Evolutionary conservation across 2,113 vertebrate genomes (phyloP).

Genomic region (Turdus rufiventris): DNA sequence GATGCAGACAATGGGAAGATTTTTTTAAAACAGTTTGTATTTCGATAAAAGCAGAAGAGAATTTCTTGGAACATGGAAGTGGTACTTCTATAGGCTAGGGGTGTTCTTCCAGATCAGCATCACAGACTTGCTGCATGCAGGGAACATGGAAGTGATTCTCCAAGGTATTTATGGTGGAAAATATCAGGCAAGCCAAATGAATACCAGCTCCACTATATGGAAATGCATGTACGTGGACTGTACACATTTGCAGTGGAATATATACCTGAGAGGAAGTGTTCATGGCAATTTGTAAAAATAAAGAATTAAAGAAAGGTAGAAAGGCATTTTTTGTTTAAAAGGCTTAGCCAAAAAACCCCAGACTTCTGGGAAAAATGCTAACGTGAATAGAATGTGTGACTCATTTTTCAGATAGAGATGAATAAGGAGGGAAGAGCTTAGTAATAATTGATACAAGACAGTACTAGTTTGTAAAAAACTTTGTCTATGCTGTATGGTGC

Average conservation of each 20-base stretch:
- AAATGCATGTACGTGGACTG: background rate
- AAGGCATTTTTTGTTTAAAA: background rate
- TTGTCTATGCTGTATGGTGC: background rate
- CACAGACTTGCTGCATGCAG: background rate
- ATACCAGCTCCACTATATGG: background rate
- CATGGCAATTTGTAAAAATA: background rate
- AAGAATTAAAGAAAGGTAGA: background rate
- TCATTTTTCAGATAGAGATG: background rate
- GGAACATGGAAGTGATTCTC: background rate
- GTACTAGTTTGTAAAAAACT: background rate
- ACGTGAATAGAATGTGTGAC: background rate
- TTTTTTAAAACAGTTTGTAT: background rate
- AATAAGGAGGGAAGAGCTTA: background rate
- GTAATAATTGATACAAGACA: background rate
- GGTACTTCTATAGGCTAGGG: background rate
- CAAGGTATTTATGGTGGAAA: background rate
- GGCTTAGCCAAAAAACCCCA: rapidly evolving
- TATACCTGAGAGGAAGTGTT: background rate
- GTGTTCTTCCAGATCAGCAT: background rate
- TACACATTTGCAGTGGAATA: background rate
- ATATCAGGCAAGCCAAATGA: background rate
- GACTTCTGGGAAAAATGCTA: background rate
- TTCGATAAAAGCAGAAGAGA: background rate
- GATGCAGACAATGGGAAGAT: background rate
- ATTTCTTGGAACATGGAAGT: background rate